Evolutionary conservation across 2,888 invertebrate species (phyloP).

Genomic region (Crocallis elinguaria): DNA sequence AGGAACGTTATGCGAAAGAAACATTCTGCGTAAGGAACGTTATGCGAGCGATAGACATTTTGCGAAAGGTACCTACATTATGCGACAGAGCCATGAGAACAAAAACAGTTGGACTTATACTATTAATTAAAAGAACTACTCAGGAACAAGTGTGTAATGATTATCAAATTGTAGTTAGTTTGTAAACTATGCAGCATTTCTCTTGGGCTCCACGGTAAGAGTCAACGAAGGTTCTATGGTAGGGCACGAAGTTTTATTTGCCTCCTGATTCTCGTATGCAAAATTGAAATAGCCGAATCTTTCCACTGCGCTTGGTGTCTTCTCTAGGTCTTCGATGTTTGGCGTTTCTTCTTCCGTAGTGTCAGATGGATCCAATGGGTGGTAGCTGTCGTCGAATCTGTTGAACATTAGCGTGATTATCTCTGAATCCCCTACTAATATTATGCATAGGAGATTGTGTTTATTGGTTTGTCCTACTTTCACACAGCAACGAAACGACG

Average conservation of each 20-base stretch:
- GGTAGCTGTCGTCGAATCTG: constrained; percentile 47
- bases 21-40: no score
- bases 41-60: no score
- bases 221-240: constrained; percentile 45
- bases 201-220: constrained; percentile 23
- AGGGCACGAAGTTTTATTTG: constrained; percentile 39
- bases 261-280: constrained; percentile 43
- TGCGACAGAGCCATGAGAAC: no score
- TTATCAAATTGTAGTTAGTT: background rate
- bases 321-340: constrained; percentile 21
- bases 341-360: constrained; percentile 27
- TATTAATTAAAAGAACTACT: background rate
- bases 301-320: constrained; percentile 6
- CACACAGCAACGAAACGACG: no score
- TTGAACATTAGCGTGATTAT: constrained; percentile 8
- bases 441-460: no score
- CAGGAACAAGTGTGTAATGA: background rate
- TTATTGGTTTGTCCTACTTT: no score
- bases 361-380: constrained; percentile 36
- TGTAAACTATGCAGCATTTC: constrained; percentile 4
- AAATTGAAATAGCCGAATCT: constrained; percentile 47
- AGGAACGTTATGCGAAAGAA: no score
- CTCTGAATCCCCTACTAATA: no score
- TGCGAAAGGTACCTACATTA: no score
- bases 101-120: no score